These are phyloP conservation scores for Coilia nasus DNA, from an alignment of 2,797 vertebrate genomes.

Conservation along the genomic window DNA sequence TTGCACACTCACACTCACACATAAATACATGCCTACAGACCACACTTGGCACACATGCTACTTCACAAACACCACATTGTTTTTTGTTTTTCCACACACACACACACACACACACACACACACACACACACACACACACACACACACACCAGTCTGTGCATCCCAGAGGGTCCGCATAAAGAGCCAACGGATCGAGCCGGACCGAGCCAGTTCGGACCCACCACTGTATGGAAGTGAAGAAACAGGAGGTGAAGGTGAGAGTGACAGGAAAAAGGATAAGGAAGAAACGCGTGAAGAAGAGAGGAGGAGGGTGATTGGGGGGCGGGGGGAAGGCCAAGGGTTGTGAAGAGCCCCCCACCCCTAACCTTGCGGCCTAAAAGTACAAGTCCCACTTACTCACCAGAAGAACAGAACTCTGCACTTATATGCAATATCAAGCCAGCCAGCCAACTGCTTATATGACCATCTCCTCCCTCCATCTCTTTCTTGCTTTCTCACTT, in stretches of 20 bases:
- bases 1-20: no score
- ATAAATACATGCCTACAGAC: not conserved
- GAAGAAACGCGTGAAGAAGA: not conserved
- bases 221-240: constrained; percentile 80
- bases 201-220: constrained; percentile 78
- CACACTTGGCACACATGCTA: not conserved
- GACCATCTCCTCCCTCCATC: constrained; percentile 38
- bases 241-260: constrained; percentile 57
- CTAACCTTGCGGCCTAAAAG: constrained; percentile 74
- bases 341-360: constrained; percentile 49
- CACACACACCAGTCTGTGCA: constrained; percentile 53
- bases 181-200: constrained; percentile 49
- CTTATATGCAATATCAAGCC: constrained; percentile 99
- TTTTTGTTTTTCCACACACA: constrained; percentile 51
- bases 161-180: constrained; percentile 73
- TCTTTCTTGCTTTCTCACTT: constrained; percentile 42
- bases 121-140: constrained; percentile 25
- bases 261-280: constrained; percentile 57
- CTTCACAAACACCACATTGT: not conserved
- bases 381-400: constrained; percentile 82
- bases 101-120: constrained; percentile 73
- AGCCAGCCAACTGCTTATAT: constrained; percentile 92
- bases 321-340: not conserved
- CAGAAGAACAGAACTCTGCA: constrained; percentile 88
- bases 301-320: not conserved